A percentile compares a stretch with the other conserved stretches of the same genome.
Evolutionary conservation across 2,797 vertebrate species (phyloP).

Genomic region (Sebastes matsubarae): DNA sequence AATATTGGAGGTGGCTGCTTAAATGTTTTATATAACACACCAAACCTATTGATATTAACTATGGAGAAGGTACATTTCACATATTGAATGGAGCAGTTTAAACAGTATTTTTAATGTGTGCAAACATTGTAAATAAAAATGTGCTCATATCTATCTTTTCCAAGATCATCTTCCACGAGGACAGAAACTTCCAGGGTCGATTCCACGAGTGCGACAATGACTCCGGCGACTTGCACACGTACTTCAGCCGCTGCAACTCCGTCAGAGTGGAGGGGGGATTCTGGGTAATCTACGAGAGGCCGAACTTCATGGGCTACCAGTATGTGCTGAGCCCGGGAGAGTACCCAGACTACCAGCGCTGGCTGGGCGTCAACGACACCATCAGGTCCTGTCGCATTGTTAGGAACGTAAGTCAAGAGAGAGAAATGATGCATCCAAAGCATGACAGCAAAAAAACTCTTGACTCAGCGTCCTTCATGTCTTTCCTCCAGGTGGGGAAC

Average conservation of each 20-base stretch:
- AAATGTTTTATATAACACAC: constrained; percentile 16
- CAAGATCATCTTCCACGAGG: constrained; percentile 40
- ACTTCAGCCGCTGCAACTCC: constrained; percentile 46
- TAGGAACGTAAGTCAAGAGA: constrained; percentile 22
- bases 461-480: not conserved
- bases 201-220: constrained; percentile 32
- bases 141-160: not conserved
- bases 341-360: constrained; percentile 82
- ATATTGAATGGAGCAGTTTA: not conserved
- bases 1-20: constrained; percentile 38
- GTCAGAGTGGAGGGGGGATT: constrained; percentile 48
- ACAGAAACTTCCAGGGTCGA: constrained; percentile 42
- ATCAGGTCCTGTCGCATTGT: constrained; percentile 49
- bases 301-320: constrained; percentile 81
- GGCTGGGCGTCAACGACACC: constrained; percentile 16
- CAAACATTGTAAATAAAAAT: not conserved
- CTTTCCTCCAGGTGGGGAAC: constrained; percentile 22
- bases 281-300: constrained; percentile 57
- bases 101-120: not conserved
- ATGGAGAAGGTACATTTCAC: constrained; percentile 45
- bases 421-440: accelerated
- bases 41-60: constrained; percentile 5
- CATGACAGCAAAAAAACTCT: too few species aligned
- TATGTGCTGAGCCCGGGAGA: constrained; percentile 83
- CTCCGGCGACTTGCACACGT: constrained; percentile 33